These are phyloP conservation scores for Meteorus cinctellus DNA, from an alignment of 2,888 invertebrate species.

Conservation along the genomic window DNA sequence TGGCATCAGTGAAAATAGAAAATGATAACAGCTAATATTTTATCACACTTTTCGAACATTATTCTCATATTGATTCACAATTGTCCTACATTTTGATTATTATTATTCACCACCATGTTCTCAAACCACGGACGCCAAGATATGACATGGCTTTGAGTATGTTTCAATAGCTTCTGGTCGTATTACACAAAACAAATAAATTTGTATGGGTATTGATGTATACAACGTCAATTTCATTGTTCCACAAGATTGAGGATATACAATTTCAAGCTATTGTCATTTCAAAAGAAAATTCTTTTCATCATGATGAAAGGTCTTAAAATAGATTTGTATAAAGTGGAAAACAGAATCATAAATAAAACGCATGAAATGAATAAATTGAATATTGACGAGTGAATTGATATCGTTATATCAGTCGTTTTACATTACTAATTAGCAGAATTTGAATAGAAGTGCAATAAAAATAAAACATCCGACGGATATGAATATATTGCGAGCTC, in stretches of 20 bases:
- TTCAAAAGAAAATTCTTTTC: background rate
- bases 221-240: background rate
- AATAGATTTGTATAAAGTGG: background rate
- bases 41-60: background rate
- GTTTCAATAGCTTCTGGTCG: background rate
- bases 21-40: no score
- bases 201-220: background rate
- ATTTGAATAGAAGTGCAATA: background rate
- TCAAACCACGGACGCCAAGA: background rate
- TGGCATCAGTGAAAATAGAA: background rate
- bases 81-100: background rate
- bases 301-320: background rate
- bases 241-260: background rate
- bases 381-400: background rate
- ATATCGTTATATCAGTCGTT: no score
- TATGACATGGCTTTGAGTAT: background rate
- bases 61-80: background rate
- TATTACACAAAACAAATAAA: background rate
- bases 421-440: background rate
- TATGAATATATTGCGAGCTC: no score
- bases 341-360: background rate
- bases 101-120: background rate
- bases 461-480: no score
- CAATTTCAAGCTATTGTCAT: background rate
- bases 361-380: background rate